Base-by-base conservation (phyloP, 1,140 invertebrate genomes). In the Drosophila equinoxialis region DNA sequence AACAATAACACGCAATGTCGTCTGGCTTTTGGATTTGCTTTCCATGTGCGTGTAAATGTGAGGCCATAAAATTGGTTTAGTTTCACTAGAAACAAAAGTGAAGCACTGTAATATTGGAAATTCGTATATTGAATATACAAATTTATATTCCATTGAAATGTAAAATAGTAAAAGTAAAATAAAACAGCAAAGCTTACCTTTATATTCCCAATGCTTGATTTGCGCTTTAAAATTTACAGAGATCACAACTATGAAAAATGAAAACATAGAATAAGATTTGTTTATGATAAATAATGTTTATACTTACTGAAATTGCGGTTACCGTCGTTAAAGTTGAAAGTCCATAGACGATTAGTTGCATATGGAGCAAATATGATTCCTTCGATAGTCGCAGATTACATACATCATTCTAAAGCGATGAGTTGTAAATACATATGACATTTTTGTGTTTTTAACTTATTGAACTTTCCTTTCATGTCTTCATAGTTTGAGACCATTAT, bases 401-500 rank as follows among this genome's bases (percentile, higher is more conserved):
- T 81, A 8, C 30, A 58, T 39, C 1, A 26, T 26, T 68, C 20
- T 75, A 26, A 11, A 58, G 8, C 7, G 37, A 23, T 23, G 17
- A 17, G 17, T 17, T 17, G 17, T 1, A 17, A 0, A 17, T 0
- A 23, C 2, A 26, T 4, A 23, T 30, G 6, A 30, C 30, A 30
- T 4, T 11, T 14, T 26, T 26, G 3, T 1, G 6, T 37, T 20
- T 51, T 7, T 2, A 26, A 17, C 7, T 37, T 3, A 11, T 23
- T 51, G 2, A 1, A 41, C 6, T 14, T 14, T 60, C 74, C 81
- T 62, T 45, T 83, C 71, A 66, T 79, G 80, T 8, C 67, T 62
- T 10, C 74, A 54, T 11, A 79, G 58, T n/a, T 66, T 61, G 8
- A 74, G 71, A 37, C 79, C 79, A 33, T 71, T 79, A 8, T 67